phyloP scores from a whole-genome alignment of 2,797 vertebrate genomes.

The Orientallactaga sibirica region DNA sequence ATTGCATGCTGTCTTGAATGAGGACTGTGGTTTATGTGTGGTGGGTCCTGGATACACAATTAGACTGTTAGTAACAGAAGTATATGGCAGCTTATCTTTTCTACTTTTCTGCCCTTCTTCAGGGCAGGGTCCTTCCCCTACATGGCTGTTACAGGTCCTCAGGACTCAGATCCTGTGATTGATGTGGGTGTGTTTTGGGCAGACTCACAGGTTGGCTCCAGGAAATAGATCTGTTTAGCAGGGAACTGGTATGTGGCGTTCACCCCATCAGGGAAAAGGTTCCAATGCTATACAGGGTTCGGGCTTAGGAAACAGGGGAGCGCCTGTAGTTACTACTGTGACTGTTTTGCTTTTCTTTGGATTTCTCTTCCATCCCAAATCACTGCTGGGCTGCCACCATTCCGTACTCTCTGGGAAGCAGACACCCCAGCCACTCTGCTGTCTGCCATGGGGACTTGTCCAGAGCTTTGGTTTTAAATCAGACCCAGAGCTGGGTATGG shows the following conservation, averaged over 20 bases:
- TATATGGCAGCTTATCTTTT: neutral
- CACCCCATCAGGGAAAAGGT: neutral
- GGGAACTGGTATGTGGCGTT: neutral
- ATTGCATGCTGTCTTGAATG: constrained; percentile 65
- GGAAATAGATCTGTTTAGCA: neutral
- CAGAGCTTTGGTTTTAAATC: neutral
- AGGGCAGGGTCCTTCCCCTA: neutral
- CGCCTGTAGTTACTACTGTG: constrained; percentile 71
- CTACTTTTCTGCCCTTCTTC: neutral
- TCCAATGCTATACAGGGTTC: neutral
- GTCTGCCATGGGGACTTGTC: neutral
- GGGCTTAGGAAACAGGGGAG: constrained; percentile 36
- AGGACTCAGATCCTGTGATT: neutral
- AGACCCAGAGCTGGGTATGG: neutral
- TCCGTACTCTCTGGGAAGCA: neutral
- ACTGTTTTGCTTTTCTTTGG: constrained; percentile 57
- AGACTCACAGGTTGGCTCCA: neutral
- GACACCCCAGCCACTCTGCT: neutral
- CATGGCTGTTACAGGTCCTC: neutral
- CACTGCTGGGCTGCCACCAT: constrained; percentile 39
- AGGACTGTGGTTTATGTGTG: constrained; percentile 59
- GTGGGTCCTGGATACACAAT: constrained; percentile 48
- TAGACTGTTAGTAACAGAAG: constrained; percentile 30
- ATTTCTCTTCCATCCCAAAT: constrained; percentile 41
- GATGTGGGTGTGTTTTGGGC: neutral